Conservation (phyloP, 2,797 vertebrate genomes). For the Lindbergichthys nudifrons region DNA sequence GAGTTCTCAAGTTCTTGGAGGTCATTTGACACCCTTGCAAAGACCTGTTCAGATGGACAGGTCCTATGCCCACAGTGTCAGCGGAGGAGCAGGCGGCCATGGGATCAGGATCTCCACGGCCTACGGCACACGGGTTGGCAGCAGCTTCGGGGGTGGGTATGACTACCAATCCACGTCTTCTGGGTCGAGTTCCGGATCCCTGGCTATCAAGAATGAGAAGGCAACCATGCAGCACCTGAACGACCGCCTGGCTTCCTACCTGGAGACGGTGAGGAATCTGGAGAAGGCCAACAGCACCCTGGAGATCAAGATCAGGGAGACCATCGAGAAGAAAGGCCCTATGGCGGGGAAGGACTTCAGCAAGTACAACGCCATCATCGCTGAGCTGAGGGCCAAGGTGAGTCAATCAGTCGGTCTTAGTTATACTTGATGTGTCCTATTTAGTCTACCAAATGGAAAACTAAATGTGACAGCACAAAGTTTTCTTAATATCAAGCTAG, state of each 20-base stretch:
- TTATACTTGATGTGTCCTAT: neutral
- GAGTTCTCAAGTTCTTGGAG: neutral
- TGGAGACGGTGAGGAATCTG: slow-evolving; percentile 88
- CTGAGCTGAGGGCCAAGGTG: slow-evolving; percentile 89
- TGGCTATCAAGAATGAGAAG: slow-evolving; percentile 86
- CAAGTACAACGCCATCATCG: slow-evolving; percentile 81
- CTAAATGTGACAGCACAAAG: neutral
- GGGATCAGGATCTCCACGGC: slow-evolving; percentile 85
- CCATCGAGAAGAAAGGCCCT: slow-evolving; percentile 86
- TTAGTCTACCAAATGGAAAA: neutral
- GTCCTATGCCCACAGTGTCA: slow-evolving; percentile 81
- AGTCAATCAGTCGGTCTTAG: slow-evolving; percentile 45
- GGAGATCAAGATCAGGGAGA: slow-evolving; percentile 89
- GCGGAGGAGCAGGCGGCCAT: slow-evolving; percentile 86
- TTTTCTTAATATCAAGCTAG: neutral
- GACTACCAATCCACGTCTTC: slow-evolving; percentile 25
- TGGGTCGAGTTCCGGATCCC: slow-evolving; percentile 20
- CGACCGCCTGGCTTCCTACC: slow-evolving; percentile 90
- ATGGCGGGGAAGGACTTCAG: slow-evolving; percentile 82
- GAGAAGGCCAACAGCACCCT: slow-evolving; percentile 86
- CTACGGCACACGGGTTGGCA: slow-evolving; percentile 36
- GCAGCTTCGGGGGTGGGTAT: slow-evolving; percentile 22
- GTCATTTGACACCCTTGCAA: accelerated
- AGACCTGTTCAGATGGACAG: neutral
- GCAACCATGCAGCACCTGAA: slow-evolving; percentile 90